A percentile compares a stretch with the other conserved stretches of the same genome.
These are phyloP conservation scores for Litocranius walleri DNA, from an alignment of 2,113 vertebrate species.

Conservation along the genomic window DNA sequence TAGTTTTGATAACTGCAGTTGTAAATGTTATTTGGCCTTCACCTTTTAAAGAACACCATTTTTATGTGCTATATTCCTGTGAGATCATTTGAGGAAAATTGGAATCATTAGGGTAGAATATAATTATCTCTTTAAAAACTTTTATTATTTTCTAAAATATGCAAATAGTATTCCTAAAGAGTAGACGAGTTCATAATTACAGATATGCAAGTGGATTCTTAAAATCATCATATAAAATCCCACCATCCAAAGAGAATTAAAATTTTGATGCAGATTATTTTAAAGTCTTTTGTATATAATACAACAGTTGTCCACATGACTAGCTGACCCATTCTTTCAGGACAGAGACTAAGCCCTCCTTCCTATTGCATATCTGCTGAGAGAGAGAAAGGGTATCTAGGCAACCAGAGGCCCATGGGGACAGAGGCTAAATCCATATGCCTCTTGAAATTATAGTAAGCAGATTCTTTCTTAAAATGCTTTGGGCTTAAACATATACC, in stretches of 20 bases:
- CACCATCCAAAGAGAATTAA: not conserved
- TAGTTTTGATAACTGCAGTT: fast-evolving
- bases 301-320: not conserved
- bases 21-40: not conserved
- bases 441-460: not conserved
- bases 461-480: not conserved
- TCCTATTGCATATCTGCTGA: not conserved
- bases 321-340: not conserved
- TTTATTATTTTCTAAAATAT: conserved; percentile 13
- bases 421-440: not conserved
- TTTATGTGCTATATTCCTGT: not conserved
- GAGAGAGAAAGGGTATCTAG: fast-evolving
- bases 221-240: not conserved
- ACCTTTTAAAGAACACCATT: not conserved
- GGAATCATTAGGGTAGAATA: not conserved
- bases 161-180: not conserved
- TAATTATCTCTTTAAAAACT: not conserved
- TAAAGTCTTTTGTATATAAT: not conserved
- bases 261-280: too few relatives aligned
- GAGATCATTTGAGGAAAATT: not conserved
- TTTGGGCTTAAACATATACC: too few relatives aligned
- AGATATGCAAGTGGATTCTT: not conserved
- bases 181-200: not conserved
- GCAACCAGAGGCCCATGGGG: not conserved
- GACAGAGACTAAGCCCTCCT: not conserved